Evolutionary conservation across 2,113 vertebrate species (phyloP).

Genomic region (Steatornis caripensis): DNA sequence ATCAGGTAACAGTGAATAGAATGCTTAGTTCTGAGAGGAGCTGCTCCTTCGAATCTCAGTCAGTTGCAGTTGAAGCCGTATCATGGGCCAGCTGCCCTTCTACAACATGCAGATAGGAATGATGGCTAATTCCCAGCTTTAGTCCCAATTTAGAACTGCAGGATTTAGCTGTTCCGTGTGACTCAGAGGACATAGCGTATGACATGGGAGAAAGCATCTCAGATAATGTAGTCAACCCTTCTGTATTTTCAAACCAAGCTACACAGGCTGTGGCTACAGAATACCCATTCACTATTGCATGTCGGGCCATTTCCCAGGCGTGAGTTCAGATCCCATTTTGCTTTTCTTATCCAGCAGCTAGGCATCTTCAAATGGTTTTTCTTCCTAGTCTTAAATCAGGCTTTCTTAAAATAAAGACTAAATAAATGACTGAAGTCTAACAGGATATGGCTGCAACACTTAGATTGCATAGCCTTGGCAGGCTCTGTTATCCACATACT

Average conservation of each 20-base stretch:
- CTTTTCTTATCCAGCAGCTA: not conserved
- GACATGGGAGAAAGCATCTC: not conserved
- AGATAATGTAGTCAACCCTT: not conserved
- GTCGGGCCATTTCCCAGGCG: not conserved
- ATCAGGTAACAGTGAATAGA: not conserved
- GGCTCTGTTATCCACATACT: not conserved
- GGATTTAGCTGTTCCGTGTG: not conserved
- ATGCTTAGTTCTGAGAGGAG: not conserved
- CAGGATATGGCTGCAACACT: not conserved
- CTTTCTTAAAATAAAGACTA: not conserved
- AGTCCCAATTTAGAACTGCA: not conserved
- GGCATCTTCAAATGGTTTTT: not conserved
- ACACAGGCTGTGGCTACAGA: not conserved
- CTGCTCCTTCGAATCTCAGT: not conserved
- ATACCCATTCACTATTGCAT: not conserved
- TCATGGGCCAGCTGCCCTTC: not conserved
- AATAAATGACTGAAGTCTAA: conserved; percentile 14
- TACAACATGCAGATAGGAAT: not conserved
- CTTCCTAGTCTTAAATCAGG: not conserved
- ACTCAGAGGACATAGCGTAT: not conserved
- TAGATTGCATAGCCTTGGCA: not conserved
- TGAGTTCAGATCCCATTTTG: not conserved
- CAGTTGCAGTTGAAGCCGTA: not conserved
- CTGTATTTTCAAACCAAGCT: not conserved
- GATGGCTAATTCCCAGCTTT: conserved; percentile 16